A percentile compares a stretch with the other conserved stretches of the same genome.
These are phyloP conservation scores for Platyura marginata DNA, from an alignment of 1,140 invertebrate genomes.

Conservation along the genomic window DNA sequence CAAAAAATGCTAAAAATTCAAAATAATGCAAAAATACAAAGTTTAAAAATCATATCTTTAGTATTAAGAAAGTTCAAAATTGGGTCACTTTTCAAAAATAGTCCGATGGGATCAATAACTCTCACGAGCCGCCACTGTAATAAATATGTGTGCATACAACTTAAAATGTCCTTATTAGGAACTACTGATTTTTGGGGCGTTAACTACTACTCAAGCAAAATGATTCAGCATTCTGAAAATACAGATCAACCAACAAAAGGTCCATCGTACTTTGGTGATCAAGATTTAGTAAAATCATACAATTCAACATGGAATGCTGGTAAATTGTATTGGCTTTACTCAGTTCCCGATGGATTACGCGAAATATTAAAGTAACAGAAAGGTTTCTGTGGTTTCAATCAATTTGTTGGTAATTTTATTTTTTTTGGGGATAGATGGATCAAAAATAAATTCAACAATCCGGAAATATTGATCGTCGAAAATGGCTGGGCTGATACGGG, in stretches of 20 bases:
- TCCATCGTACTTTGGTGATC: slow-evolving; percentile 18
- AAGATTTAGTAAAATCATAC: slow-evolving; percentile 14
- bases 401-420: too few species aligned
- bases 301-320: slow-evolving; percentile 25
- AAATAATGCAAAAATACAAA: too few species aligned
- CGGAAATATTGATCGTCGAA: slow-evolving; percentile 44
- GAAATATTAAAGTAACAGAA: slow-evolving; percentile 27
- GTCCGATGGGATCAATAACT: too few species aligned
- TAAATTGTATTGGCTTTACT: slow-evolving; percentile 25
- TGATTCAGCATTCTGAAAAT: slow-evolving; percentile 14
- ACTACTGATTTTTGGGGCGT: slow-evolving; percentile 33
- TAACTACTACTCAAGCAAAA: slow-evolving; percentile 34
- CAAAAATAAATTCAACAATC: slow-evolving; percentile 35
- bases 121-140: too few species aligned
- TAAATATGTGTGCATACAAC: too few species aligned
- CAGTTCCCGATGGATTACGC: slow-evolving; percentile 24
- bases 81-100: too few species aligned
- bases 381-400: too few species aligned
- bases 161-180: too few species aligned
- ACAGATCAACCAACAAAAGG: slow-evolving; percentile 4
- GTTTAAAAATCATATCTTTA: too few species aligned
- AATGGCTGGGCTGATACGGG: slow-evolving; percentile 40
- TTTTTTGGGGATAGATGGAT: slow-evolving; percentile 53
- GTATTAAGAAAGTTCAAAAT: too few species aligned
- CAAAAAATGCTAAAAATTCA: too few species aligned